phyloP scores from a whole-genome alignment of 2,888 invertebrate species.

The Drosophila mettleri region DNA sequence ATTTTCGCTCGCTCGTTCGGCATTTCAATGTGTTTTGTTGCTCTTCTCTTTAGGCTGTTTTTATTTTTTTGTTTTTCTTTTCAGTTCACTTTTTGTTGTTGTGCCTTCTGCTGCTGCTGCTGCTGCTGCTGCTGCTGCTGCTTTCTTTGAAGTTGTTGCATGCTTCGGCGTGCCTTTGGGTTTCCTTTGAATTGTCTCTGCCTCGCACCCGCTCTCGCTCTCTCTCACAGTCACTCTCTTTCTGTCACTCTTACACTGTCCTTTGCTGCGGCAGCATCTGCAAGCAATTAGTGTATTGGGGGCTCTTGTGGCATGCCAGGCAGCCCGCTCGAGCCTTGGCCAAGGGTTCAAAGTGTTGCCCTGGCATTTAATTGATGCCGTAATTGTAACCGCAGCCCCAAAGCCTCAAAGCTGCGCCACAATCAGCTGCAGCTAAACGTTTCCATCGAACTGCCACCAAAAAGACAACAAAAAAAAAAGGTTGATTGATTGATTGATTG shows the following conservation, averaged over 20 bases:
- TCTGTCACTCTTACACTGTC: neutral
- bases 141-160: slow-evolving; percentile 77
- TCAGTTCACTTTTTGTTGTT: slow-evolving; percentile 41
- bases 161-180: slow-evolving; percentile 72
- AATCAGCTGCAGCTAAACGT: slow-evolving; percentile 38
- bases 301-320: slow-evolving; percentile 61
- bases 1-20: slow-evolving; percentile 72
- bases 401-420: neutral
- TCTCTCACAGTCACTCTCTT: slow-evolving; percentile 17
- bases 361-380: slow-evolving; percentile 76
- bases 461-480: slow-evolving; percentile 39
- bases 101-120: slow-evolving; percentile 28
- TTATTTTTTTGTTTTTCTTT: slow-evolving; percentile 35
- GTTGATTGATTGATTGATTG: slow-evolving; percentile 69
- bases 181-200: slow-evolving; percentile 70
- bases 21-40: slow-evolving; percentile 70
- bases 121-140: slow-evolving; percentile 55
- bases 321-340: slow-evolving; percentile 44
- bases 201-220: neutral
- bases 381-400: slow-evolving; percentile 50
- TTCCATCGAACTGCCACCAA: slow-evolving; percentile 63
- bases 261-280: slow-evolving; percentile 55
- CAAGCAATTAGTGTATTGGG: slow-evolving; percentile 80
- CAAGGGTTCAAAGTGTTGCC: slow-evolving; percentile 72
- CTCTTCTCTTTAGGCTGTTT: slow-evolving; percentile 38